Conservation (phyloP, 2,888 invertebrate genomes). For the Catocala nupta region DNA sequence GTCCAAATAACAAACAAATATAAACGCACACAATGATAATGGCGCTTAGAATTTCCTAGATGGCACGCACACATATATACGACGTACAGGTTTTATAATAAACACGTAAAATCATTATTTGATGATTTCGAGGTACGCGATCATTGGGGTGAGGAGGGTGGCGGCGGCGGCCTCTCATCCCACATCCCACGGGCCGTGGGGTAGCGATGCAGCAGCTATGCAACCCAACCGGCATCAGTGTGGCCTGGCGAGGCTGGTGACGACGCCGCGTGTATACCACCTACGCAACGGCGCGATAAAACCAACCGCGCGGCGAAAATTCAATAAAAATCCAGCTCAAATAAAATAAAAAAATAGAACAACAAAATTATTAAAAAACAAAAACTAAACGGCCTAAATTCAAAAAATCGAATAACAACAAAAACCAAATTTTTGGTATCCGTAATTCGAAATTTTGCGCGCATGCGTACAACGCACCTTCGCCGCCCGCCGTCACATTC, state of each 20-base stretch:
- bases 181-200: constrained; percentile 52
- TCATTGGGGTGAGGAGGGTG: constrained; percentile 74
- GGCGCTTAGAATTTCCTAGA: constrained; percentile 54
- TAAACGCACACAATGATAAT: constrained; percentile 36
- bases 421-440: constrained; percentile 77
- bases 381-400: constrained; percentile 62
- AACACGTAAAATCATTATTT: constrained; percentile 86
- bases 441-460: constrained; percentile 81
- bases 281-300: constrained; percentile 83
- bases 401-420: constrained; percentile 74
- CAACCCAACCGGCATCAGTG: constrained; percentile 80
- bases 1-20: constrained; percentile 59
- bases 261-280: constrained; percentile 85
- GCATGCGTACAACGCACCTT: constrained; percentile 79
- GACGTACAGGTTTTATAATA: constrained; percentile 76
- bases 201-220: constrained; percentile 76
- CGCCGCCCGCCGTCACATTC: constrained; percentile 85
- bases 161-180: constrained; percentile 66
- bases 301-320: constrained; percentile 69
- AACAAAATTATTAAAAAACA: constrained; percentile 47
- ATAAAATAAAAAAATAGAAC: constrained; percentile 49
- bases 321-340: constrained; percentile 48
- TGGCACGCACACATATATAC: constrained; percentile 37
- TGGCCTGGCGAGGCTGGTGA: constrained; percentile 82
- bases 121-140: constrained; percentile 83